A percentile compares a stretch with the other conserved stretches of the same genome.
Conservation (phyloP, 1,140 invertebrate genomes). For the Eupristina koningsbergeri region DNA sequence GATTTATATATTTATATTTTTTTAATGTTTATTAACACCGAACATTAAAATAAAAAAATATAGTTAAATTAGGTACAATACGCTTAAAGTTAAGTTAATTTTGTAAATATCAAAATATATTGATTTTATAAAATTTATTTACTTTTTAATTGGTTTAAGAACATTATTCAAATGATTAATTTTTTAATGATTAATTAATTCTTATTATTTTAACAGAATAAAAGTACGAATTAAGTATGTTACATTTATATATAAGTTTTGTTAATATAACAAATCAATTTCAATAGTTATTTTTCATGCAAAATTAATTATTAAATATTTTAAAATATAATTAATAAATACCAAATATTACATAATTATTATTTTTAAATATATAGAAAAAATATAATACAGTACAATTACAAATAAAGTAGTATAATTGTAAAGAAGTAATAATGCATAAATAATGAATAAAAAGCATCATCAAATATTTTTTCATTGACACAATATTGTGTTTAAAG, state of each 20-base stretch:
- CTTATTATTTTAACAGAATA: constrained; percentile 1
- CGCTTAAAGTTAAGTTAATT: too few species aligned
- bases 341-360: not conserved
- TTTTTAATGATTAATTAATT: too few species aligned
- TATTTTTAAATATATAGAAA: not conserved
- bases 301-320: constrained; percentile 4
- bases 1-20: too few species aligned
- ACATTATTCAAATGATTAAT: too few species aligned
- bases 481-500: not conserved
- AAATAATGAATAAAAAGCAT: constrained; percentile 33
- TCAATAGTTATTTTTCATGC: constrained; percentile 3
- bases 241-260: constrained; percentile 15
- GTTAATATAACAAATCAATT: constrained; percentile 44
- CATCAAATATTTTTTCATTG: constrained; percentile 16
- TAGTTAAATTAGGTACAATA: too few species aligned
- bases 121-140: too few species aligned
- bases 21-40: too few species aligned
- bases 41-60: too few species aligned
- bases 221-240: not conserved
- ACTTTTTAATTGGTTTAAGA: too few species aligned
- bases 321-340: too few species aligned
- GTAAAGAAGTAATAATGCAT: constrained; percentile 8
- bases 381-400: constrained; percentile 17
- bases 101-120: too few species aligned
- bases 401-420: constrained; percentile 19